A percentile compares a stretch with the other conserved stretches of the same genome.
These are phyloP conservation scores for Meandrusa payeni DNA, from an alignment of 2,888 invertebrate species.

Conservation along the genomic window DNA sequence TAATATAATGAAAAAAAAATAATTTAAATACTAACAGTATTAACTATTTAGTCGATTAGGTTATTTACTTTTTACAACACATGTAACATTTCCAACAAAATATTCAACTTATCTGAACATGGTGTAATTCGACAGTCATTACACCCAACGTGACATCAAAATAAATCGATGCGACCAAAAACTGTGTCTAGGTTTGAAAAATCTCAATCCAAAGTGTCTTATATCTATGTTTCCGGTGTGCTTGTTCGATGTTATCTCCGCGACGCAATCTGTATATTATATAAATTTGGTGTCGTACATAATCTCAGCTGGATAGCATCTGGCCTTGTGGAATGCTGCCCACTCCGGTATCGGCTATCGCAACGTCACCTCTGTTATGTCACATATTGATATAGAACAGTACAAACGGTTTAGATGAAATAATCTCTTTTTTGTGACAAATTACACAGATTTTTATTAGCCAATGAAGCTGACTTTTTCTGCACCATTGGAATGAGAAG, in stretches of 20 bases:
- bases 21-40: no score
- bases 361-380: background rate
- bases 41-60: no score
- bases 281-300: conserved; percentile 8
- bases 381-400: no score
- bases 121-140: background rate
- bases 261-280: conserved; percentile 10
- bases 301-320: conserved; percentile 4
- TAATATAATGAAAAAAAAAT: no score
- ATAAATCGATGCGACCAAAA: background rate
- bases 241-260: conserved; percentile 4
- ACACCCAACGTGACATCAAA: conserved; percentile 1
- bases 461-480: no score
- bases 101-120: background rate
- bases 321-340: conserved; percentile 13
- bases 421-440: no score
- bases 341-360: background rate
- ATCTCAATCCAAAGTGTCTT: background rate
- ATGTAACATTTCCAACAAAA: no score
- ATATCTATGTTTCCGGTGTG: conserved; percentile 10
- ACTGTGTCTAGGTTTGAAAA: background rate
- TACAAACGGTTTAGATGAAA: no score
- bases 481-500: no score
- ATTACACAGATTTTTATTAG: no score
- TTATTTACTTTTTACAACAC: no score